These are phyloP conservation scores for Apamea sordens DNA, from an alignment of 2,888 invertebrate species.

Conservation along the genomic window DNA sequence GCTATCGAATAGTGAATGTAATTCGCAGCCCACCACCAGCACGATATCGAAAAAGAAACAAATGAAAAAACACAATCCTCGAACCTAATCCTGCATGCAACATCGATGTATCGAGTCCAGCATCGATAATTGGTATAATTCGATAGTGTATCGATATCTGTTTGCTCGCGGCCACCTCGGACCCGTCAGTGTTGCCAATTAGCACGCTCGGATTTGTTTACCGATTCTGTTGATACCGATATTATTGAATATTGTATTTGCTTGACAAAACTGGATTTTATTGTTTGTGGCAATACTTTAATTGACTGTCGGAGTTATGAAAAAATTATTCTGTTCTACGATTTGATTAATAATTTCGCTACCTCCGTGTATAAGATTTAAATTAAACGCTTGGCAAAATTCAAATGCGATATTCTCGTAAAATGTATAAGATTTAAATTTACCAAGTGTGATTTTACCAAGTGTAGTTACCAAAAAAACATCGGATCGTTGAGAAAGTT, in stretches of 20 bases:
- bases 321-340: too few species aligned
- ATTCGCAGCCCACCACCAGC: not conserved
- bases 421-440: too few species aligned
- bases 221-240: conserved; percentile 45
- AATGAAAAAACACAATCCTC: conserved; percentile 31
- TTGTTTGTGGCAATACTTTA: conserved; percentile 25
- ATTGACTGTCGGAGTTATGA: not conserved
- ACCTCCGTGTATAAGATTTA: not conserved
- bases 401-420: not conserved
- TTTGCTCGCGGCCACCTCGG: conserved; percentile 63
- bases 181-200: conserved; percentile 67
- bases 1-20: not conserved
- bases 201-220: conserved; percentile 62
- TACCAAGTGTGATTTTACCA: too few species aligned
- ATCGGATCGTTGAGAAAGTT: too few species aligned
- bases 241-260: conserved; percentile 58
- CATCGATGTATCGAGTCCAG: conserved; percentile 52
- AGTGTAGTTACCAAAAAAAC: too few species aligned
- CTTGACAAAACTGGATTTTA: conserved; percentile 22
- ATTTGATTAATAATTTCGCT: not conserved
- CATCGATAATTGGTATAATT: conserved; percentile 73
- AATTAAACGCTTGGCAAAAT: too few species aligned
- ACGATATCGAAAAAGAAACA: conserved; percentile 8
- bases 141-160: conserved; percentile 66
- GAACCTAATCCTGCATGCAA: conserved; percentile 57